Evolutionary conservation across 2,113 vertebrate species (phyloP).

Genomic region (Galemys pyrenaicus): DNA sequence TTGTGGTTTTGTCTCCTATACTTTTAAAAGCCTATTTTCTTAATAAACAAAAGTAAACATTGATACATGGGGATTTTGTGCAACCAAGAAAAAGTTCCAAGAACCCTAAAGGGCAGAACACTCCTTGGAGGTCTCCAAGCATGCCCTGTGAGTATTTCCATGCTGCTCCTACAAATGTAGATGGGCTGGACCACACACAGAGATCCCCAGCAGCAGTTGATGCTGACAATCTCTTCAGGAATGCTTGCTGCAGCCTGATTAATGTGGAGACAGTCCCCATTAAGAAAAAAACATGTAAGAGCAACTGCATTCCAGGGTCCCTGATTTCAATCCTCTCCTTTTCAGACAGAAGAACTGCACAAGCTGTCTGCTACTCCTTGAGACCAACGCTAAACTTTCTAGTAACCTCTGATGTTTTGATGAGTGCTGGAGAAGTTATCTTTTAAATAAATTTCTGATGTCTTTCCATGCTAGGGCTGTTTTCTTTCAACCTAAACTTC

Average conservation of each 20-base stretch:
- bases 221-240: background rate
- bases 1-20: background rate
- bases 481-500: background rate
- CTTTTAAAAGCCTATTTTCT: conserved; percentile 53
- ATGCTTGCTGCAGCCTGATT: background rate
- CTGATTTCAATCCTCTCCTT: background rate
- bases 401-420: background rate
- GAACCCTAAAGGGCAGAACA: fast-evolving
- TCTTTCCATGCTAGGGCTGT: background rate
- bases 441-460: conserved; percentile 7
- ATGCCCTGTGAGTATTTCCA: background rate
- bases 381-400: background rate
- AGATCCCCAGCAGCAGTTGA: background rate
- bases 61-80: background rate
- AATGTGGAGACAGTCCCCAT: background rate
- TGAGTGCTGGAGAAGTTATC: background rate
- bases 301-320: fast-evolving
- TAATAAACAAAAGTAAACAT: background rate
- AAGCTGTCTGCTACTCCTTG: background rate
- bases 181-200: background rate
- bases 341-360: background rate
- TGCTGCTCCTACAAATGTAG: background rate
- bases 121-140: background rate
- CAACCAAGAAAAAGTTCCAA: background rate
- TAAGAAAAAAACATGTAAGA: background rate